Evolutionary conservation across 2,888 invertebrate species (phyloP), one percentile per base, ranked within the genome.

Genomic region (Lydus trimaculatus): DNA sequence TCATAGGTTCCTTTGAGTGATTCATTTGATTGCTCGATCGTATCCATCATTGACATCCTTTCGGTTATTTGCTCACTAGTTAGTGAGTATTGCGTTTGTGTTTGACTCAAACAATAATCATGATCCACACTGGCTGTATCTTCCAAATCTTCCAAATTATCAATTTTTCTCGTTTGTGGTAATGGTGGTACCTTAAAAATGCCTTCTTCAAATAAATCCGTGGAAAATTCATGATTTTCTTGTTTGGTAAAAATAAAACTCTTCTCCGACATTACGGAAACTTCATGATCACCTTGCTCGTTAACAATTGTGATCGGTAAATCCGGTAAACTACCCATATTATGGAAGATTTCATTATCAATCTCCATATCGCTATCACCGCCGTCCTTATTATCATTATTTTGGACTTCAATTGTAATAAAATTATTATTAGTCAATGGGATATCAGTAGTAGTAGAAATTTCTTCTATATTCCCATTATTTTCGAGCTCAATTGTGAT

Each of bases 171-270:
- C 7, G n/a, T n/a, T n/a, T n/a, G n/a, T n/a, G 33, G 13, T 11
- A 20, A 3, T 33, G 36, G 13, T 20, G 39, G 43, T 4, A 23
- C 17, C 11, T 56, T 28, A 28, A 25, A 56, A 28, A 56, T n/a
- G 8, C 7, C 9, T 4, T 9, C 36, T 39, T 39, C 39, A 25
- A 67, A 67, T 39, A 67, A 31, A 59, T 67, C 67, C 33, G 23
- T 6, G 7, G 67, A 67, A 3, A 11, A 61, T n/a, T 63, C 36
- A n/a, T 66, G 39, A n/a, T 63, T 52, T n/a, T 20, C 36, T 13
- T 23, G 52, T 52, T 28, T 56, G 0, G 56, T 56, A 11, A 56
- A 56, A 6, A 56, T 7, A 2, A 56, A 56, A 56, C 56, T 56
- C 13, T 25, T 56, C n/a, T 56, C 56, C 2, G 56, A 56, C n/a